Evolutionary conservation across 2,888 invertebrate genomes (phyloP).

Genomic region (Melinaea menophilus): DNA sequence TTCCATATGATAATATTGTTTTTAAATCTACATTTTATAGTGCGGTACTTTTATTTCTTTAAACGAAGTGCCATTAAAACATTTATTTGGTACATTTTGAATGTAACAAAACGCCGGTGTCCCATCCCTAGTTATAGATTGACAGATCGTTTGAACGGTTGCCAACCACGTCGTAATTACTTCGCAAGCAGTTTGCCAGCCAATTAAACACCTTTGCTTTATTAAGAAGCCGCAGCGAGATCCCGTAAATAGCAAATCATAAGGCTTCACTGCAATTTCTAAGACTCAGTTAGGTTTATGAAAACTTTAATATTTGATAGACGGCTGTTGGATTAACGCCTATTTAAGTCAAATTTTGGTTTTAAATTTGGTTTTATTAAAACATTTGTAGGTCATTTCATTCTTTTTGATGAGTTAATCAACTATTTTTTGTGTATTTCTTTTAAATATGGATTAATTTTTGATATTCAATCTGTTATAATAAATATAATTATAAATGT

Average conservation of each 20-base stretch:
- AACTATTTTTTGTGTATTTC: neutral
- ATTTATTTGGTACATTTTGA: neutral
- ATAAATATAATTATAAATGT: no score
- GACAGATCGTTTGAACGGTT: constrained; percentile 68
- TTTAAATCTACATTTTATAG: no score
- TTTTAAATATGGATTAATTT: no score
- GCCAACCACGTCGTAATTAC: constrained; percentile 72
- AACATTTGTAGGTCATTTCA: neutral
- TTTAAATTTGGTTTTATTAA: neutral
- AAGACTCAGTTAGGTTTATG: constrained; percentile 32
- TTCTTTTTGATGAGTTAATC: neutral
- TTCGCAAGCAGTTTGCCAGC: constrained; percentile 76
- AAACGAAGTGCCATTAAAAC: neutral
- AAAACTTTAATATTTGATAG: constrained; percentile 3
- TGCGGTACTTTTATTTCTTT: no score
- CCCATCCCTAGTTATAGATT: constrained; percentile 58
- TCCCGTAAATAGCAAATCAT: constrained; percentile 52
- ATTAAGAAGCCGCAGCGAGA: constrained; percentile 70
- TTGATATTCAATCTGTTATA: no score
- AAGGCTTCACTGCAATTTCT: constrained; percentile 46
- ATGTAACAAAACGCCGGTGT: neutral
- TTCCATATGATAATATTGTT: no score
- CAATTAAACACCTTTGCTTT: constrained; percentile 78
- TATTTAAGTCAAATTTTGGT: constrained; percentile 9
- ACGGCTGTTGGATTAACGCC: constrained; percentile 8